Evolutionary conservation across 2,797 vertebrate species (phyloP).

Genomic region (Etheostoma perlongum): DNA sequence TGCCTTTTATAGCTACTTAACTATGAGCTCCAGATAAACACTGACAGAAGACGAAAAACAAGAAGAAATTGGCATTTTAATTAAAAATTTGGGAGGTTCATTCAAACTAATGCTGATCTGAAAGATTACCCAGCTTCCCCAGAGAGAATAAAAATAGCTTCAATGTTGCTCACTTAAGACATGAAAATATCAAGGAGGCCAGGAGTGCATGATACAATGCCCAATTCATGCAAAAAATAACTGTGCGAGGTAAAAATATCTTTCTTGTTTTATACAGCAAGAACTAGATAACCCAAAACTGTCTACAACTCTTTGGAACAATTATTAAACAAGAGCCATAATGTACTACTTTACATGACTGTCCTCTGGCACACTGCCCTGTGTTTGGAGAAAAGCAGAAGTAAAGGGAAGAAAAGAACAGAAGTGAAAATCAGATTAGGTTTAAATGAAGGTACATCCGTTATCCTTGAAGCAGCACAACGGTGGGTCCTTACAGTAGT

Average conservation of each 20-base stretch:
- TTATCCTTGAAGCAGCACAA: conserved; percentile 12
- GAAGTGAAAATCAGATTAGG: conserved; percentile 35
- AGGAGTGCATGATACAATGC: conserved; percentile 23
- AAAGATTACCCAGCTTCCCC: conserved; percentile 24
- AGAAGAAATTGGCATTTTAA: neutral
- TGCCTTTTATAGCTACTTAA: neutral
- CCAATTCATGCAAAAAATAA: conserved; percentile 33
- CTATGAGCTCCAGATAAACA: neutral
- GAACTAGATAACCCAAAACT: conserved; percentile 45
- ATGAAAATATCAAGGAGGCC: conserved; percentile 38
- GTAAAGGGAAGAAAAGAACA: conserved; percentile 4
- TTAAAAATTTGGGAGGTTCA: conserved; percentile 3
- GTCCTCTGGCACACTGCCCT: conserved; percentile 57
- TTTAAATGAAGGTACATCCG: conserved; percentile 11
- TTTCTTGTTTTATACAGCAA: conserved; percentile 18
- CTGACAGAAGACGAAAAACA: neutral
- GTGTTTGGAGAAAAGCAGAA: conserved; percentile 25
- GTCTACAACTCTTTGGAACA: conserved; percentile 6
- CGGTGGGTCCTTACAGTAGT: conserved; percentile 69
- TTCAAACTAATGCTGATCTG: conserved; percentile 18
- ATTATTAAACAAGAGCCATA: conserved; percentile 12
- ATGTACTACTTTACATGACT: conserved; percentile 70
- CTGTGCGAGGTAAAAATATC: conserved; percentile 48
- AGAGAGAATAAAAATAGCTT: conserved; percentile 46
- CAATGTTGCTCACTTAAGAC: conserved; percentile 19